Evolutionary conservation across 2,113 vertebrate species (phyloP).

Genomic region (Colaptes auratus): DNA sequence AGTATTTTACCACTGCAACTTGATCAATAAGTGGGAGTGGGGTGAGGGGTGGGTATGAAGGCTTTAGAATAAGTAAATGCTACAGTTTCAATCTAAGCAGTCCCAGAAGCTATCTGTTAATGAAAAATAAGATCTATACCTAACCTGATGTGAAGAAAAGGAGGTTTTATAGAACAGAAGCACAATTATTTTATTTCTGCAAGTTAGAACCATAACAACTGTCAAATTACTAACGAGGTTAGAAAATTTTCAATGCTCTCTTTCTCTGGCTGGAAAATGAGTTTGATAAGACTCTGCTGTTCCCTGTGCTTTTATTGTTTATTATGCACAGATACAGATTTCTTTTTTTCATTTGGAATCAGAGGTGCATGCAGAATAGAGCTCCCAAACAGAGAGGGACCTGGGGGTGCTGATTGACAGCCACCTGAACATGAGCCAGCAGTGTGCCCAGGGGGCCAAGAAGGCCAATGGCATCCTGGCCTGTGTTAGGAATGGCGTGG

Average conservation of each 20-base stretch:
- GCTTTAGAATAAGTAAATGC: constrained; percentile 9
- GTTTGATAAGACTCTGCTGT: neutral
- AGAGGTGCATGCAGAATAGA: neutral
- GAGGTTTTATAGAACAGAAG: neutral
- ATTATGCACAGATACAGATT: neutral
- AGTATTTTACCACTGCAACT: neutral
- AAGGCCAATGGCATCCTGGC: too few species aligned
- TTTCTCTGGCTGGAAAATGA: neutral
- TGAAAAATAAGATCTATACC: constrained; percentile 18
- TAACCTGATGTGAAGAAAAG: neutral
- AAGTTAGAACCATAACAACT: neutral
- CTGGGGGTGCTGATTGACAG: too few species aligned
- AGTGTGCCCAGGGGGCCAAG: too few species aligned
- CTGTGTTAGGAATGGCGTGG: too few species aligned
- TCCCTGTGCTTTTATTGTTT: neutral
- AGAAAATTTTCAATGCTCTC: neutral
- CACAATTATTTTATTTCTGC: neutral
- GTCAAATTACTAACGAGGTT: neutral
- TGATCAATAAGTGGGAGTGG: neutral
- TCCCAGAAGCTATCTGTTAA: constrained; percentile 30
- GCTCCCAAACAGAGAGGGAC: too few species aligned
- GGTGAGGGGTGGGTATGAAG: neutral
- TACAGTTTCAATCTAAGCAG: constrained; percentile 31
- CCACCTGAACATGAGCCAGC: too few species aligned
- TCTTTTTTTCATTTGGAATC: neutral